Evolutionary conservation across 2,888 invertebrate genomes (phyloP), one percentile per base, ranked within the genome.

Genomic region (Mimachlamys varia): DNA sequence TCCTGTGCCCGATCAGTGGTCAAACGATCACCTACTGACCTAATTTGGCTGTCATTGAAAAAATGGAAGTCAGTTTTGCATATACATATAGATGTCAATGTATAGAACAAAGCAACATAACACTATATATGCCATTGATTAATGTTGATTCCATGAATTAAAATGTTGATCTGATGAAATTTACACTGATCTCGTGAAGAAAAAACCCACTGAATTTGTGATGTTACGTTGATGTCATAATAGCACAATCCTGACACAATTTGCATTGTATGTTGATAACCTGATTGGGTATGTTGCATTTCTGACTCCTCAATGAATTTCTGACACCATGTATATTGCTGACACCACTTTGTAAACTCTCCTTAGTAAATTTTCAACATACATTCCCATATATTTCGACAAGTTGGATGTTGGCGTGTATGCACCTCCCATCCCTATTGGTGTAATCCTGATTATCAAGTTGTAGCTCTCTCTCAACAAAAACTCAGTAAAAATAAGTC

Each of bases 221-320:
- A 76, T 76, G 76, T 76, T 33, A 27, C 12, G 27, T 27, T 76
- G 12, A 27, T 76, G 44, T 44, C 44, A 33, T 33, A 76, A 76
- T 33, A 12, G 13, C 76, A 76, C 33, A 76, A 76, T 76, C 76
- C 33, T 76, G 27, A 27, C 76, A 76, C 76, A 76, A 76, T 76
- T 76, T 76, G 76, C 76, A 76, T 76, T 76, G 76, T 76, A 13
- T 33, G 76, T 76, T 76, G 76, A 76, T 76, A 33, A 76, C 76
- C 76, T 76, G 76, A 76, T 76, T 76, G 76, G 53, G 76, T 33
- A 27, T 76, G 62, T 76, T 27, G 27, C 13, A 53, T 19, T 76
- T 76, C 22, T 4, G 12, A 27, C 76, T 33, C 76, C 76, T 33
- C 33, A 17, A 53, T 17, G 1, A 44, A 44, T 44, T 44, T 44